Evolutionary conservation across 2,888 invertebrate species (phyloP).

Genomic region (Patella caerulea): DNA sequence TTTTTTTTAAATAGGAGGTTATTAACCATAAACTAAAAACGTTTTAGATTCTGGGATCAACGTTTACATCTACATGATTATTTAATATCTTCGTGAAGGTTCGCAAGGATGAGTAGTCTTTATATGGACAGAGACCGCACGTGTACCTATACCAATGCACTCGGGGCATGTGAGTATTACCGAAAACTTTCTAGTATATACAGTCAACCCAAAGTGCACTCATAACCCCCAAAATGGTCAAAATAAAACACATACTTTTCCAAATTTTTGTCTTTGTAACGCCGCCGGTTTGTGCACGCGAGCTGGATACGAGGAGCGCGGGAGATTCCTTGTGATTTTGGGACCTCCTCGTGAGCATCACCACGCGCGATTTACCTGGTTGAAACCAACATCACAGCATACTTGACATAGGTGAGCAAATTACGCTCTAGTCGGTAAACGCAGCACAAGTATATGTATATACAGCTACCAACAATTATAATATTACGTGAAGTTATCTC

Average conservation of each 20-base stretch:
- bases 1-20: no score
- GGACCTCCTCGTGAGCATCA: not conserved
- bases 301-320: conserved; percentile 2
- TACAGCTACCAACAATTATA: not conserved
- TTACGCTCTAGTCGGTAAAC: not conserved
- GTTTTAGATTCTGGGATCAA: no score
- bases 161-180: no score
- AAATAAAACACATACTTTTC: not conserved
- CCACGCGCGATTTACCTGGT: not conserved
- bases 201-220: not conserved
- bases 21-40: no score
- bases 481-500: not conserved
- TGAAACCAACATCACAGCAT: conserved; percentile 1
- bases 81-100: no score
- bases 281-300: not conserved
- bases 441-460: no score
- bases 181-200: no score
- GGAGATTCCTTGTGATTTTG: conserved; percentile 10
- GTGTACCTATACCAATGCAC: no score
- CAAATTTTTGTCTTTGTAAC: not conserved
- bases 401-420: conserved; percentile 1
- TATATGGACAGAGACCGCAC: no score
- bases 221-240: not conserved
- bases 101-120: no score
- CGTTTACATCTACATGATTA: no score